Evolutionary conservation across 1,140 invertebrate species (phyloP).

Genomic region (Trachymyrmex septentrionalis): DNA sequence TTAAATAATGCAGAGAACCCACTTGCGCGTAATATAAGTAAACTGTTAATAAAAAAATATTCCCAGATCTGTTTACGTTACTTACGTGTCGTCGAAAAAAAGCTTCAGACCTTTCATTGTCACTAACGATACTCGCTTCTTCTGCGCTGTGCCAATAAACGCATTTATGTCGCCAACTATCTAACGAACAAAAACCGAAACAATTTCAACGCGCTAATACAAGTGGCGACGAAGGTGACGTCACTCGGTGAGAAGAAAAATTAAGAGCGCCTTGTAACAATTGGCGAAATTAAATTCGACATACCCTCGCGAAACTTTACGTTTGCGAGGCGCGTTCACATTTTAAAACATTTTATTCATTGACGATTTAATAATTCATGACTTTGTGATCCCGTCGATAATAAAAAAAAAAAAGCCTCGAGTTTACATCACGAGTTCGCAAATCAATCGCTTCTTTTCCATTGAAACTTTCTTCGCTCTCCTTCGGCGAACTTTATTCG

Average conservation of each 20-base stretch:
- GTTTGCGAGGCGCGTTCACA: neutral
- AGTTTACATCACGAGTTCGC: slow-evolving; percentile 37
- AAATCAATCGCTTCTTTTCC: slow-evolving; percentile 33
- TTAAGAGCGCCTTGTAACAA: slow-evolving; percentile 32
- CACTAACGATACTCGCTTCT: neutral
- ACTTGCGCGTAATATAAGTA: neutral
- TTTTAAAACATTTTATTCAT: slow-evolving; percentile 34
- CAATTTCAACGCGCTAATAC: neutral
- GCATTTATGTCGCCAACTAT: neutral
- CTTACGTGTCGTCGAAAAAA: neutral
- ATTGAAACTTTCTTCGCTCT: slow-evolving; percentile 32
- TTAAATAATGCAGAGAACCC: too few species aligned
- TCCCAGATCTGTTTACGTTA: neutral
- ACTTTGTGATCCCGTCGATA: slow-evolving; percentile 13
- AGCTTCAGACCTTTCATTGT: neutral
- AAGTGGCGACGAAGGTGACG: neutral
- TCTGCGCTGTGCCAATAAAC: neutral
- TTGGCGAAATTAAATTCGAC: slow-evolving; percentile 22
- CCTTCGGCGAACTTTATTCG: slow-evolving; percentile 53
- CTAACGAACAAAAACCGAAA: slow-evolving; percentile 19
- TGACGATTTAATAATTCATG: slow-evolving; percentile 41
- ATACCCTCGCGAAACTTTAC: neutral
- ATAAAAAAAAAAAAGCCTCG: neutral
- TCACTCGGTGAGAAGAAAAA: slow-evolving; percentile 14
- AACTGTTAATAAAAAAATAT: neutral